phyloP scores from a whole-genome alignment of 2,888 invertebrate genomes.

The Diarsia rubi region DNA sequence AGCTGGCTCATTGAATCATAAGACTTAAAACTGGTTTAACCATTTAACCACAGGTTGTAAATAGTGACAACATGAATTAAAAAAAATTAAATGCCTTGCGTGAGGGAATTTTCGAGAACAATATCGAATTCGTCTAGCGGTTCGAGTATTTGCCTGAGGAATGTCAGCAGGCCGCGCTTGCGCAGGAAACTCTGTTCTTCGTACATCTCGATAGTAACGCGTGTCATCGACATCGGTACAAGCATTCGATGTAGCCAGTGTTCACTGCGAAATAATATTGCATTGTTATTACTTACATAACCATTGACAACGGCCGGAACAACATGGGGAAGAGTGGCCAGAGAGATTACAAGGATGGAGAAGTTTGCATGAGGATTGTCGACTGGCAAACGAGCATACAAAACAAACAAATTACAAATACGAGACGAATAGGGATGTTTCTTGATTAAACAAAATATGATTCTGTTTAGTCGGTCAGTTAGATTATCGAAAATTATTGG shows the following conservation, averaged over 20 bases:
- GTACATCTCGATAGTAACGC: constrained; percentile 98
- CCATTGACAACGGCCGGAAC: background rate
- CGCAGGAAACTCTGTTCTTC: constrained; percentile 98
- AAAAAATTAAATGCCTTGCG: constrained; percentile 88
- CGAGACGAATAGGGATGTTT: background rate
- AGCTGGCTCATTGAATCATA: constrained; percentile 41
- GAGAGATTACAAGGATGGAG: background rate
- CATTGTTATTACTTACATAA: background rate
- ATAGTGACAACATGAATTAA: constrained; percentile 10
- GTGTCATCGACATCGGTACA: constrained; percentile 97
- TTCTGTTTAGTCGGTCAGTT: too few species aligned
- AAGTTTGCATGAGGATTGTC: background rate
- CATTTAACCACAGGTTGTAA: constrained; percentile 48
- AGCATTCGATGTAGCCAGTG: constrained; percentile 97
- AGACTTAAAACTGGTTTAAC: constrained; percentile 49
- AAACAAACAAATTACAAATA: background rate
- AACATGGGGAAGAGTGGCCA: background rate
- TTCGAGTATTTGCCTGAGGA: constrained; percentile 97
- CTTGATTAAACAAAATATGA: too few species aligned
- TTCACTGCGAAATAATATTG: constrained; percentile 91
- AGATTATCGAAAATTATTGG: too few species aligned
- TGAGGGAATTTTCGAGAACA: constrained; percentile 96
- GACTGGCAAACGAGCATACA: background rate
- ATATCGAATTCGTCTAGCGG: constrained; percentile 97
- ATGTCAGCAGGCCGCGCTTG: constrained; percentile 95